These are phyloP conservation scores for Colletes gigas DNA, from an alignment of 1,140 invertebrate genomes.

Conservation along the genomic window DNA sequence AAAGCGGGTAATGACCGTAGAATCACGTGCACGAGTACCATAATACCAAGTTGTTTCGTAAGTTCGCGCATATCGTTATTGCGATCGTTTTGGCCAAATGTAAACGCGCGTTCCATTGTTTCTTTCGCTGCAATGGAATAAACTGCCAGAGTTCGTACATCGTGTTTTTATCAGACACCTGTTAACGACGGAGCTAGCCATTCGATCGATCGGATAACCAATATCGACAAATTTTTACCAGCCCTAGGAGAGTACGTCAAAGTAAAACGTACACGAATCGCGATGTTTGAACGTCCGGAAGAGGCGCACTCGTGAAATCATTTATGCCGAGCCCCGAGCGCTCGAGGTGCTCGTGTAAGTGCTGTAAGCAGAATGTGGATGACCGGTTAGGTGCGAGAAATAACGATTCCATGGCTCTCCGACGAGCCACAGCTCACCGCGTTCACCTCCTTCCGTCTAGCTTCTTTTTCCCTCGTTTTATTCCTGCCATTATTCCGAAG, in stretches of 20 bases:
- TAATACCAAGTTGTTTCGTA: not conserved
- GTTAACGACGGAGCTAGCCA: no score
- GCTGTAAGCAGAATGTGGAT: constrained; percentile 19
- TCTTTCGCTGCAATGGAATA: no score
- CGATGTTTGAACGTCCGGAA: not conserved
- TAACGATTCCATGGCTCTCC: constrained; percentile 36
- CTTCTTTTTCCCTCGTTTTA: constrained; percentile 11
- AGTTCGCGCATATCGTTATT: no score
- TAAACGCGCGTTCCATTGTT: no score
- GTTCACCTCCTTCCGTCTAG: constrained; percentile 9
- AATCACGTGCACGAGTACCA: not conserved
- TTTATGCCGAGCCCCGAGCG: constrained; percentile 27
- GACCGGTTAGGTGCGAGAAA: constrained; percentile 42
- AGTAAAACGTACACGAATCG: not conserved
- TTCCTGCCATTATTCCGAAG: constrained; percentile 18
- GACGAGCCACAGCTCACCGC: constrained; percentile 18
- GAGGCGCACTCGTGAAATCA: not conserved
- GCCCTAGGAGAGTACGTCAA: not conserved
- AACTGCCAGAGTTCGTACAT: no score
- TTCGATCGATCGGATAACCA: no score
- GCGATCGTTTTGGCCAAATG: no score
- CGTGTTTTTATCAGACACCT: no score
- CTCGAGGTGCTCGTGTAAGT: constrained; percentile 50
- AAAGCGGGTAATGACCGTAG: not conserved
- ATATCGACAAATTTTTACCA: no score